Base-by-base conservation (phyloP, 2,113 vertebrate genomes). In the Onychostruthus taczanowskii region DNA sequence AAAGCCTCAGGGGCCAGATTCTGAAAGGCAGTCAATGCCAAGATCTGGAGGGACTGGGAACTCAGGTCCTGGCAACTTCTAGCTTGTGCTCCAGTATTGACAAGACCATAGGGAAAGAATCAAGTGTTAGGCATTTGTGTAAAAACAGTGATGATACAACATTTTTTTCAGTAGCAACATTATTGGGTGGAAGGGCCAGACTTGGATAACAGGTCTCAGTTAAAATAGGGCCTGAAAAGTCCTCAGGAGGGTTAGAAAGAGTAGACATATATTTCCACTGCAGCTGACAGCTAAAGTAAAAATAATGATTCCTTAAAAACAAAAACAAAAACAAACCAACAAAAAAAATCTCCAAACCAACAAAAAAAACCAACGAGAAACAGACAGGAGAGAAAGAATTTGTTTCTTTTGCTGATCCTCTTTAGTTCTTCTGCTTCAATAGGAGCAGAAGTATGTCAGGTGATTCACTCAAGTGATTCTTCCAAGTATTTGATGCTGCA, bases 21-120 rank as follows among this genome's bases (percentile, higher is more conserved):
- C 86, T 81, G 80, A 94, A 90, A 96, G 52, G 66, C 93, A 82
- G 11, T 78, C 81, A 93, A n/a, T 93, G 93, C 95, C 94, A 94
- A 64, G 80, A 93, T 67, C 76, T 87, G 72, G 79, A 93, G 22
- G 31, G 67, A 58, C 14, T 89, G 76, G 76, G n/a, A 92, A 53
- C 83, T 77, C 76, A 27, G 17, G n/a, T 79, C 31, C 56, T 81
- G 47, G 58, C 56, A 31, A 5, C 76, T 91, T 73, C 63, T 84
- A 70, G 27, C 50, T 67, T 44, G 33, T 61, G 35, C 24, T 78
- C 50, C 37, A 52, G 11, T 59, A 74, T 7, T 83, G 72, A 26
- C 43, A 80, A 93, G 64, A 69, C 20, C 22, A 55, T 4, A 47
- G 67, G 58, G 64, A 77, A 66, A 55, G 39, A 90, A 74, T 24